Percentiles rank a stretch among this genome's conserved stretches.
These are phyloP conservation scores for Polydrusus cervinus DNA, from an alignment of 2,888 invertebrate genomes.

Conservation along the genomic window DNA sequence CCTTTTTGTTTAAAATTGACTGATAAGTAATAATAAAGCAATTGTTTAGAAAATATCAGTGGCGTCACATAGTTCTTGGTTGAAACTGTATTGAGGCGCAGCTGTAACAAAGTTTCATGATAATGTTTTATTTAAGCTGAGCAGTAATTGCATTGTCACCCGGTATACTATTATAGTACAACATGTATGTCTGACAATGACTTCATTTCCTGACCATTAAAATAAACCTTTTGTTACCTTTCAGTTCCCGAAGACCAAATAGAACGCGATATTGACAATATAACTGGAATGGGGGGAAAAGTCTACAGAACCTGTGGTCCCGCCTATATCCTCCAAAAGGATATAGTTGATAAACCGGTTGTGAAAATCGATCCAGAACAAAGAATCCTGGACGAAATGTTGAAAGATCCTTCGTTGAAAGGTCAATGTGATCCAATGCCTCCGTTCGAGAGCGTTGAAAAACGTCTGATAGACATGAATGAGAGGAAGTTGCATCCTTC, in stretches of 20 bases:
- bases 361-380: slow-evolving; percentile 60
- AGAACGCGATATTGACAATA: slow-evolving; percentile 10
- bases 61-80: no score
- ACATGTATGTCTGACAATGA: no score
- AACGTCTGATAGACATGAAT: slow-evolving; percentile 63
- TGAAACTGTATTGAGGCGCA: no score
- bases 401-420: slow-evolving; percentile 64
- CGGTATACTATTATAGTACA: no score
- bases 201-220: no score
- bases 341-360: slow-evolving; percentile 51
- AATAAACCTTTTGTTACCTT: neutral
- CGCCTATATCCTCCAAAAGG: slow-evolving; percentile 66
- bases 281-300: slow-evolving; percentile 58
- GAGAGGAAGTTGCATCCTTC: slow-evolving; percentile 66
- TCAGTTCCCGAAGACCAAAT: slow-evolving; percentile 37
- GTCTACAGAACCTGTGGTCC: slow-evolving; percentile 65
- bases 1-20: no score
- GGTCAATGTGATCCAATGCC: slow-evolving; percentile 65
- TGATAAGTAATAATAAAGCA: no score
- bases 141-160: no score
- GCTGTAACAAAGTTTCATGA: no score
- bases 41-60: no score
- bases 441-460: slow-evolving; percentile 62
- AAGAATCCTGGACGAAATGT: slow-evolving; percentile 61
- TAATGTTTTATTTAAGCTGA: no score